Conservation (phyloP, 2,888 invertebrate species). For the Lepidochrysops patricia region DNA sequence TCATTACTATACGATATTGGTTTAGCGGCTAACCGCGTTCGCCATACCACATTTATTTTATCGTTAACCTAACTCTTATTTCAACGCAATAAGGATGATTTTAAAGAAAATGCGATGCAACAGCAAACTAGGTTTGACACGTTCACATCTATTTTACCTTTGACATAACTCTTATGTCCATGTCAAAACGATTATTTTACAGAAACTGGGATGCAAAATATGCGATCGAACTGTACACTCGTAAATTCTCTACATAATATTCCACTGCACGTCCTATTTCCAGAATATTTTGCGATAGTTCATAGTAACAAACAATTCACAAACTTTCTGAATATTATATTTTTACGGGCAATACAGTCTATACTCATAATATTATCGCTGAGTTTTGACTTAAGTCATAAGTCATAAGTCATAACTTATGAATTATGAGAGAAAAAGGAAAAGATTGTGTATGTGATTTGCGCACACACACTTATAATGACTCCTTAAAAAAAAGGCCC, state of each 20-base stretch:
- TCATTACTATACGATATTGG: conserved; percentile 52
- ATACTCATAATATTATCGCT: too few relatives aligned
- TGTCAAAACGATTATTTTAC: not conserved
- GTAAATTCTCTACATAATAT: not conserved
- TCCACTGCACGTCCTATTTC: not conserved
- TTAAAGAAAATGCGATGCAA: not conserved
- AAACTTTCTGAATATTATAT: too few relatives aligned
- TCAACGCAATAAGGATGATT: not conserved
- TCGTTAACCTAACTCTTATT: not conserved
- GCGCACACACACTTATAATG: too few relatives aligned
- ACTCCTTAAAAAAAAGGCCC: too few relatives aligned
- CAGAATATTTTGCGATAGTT: not conserved
- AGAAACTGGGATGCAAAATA: not conserved
- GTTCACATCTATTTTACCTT: not conserved
- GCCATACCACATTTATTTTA: not conserved
- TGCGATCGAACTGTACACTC: not conserved
- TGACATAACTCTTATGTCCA: not conserved
- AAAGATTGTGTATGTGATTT: too few relatives aligned
- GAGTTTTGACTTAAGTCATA: too few relatives aligned
- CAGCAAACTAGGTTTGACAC: too few relatives aligned
- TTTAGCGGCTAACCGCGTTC: conserved; percentile 32
- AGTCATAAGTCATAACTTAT: too few relatives aligned
- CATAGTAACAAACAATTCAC: not conserved
- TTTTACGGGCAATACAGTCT: too few relatives aligned
- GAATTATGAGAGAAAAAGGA: too few relatives aligned